Evolutionary conservation across 1,140 invertebrate genomes (phyloP), one percentile per base, ranked within the genome.

Genomic region (Aphaenogaster floridana): DNA sequence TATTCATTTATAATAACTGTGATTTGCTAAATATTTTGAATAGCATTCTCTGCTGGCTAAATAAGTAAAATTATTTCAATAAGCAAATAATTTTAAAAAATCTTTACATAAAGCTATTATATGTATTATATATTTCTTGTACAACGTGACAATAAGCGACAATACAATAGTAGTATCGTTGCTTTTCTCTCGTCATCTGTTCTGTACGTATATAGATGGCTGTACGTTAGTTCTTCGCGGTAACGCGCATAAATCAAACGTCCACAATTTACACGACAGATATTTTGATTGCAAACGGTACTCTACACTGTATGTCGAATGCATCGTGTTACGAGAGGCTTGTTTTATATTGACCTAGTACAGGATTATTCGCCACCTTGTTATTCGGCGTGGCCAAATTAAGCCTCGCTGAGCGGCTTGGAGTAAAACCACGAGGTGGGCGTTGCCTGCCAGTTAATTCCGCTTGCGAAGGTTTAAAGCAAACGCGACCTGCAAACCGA

Each of bases 401-500:
- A 84, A 84, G 80, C 80, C 69, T 76, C 57, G 80, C 59, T 74
- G 80, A 61, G 80, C 80, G 69, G 80, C 80, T 74, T 61, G 80
- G 66, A 6, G 54, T 76, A 84, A 84, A 84, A 84, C 80, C 80
- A 54, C 80, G 48, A 84, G 42, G 54, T 84, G 69, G 80, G 80
- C 80, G 80, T 84, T 84, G 80, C 80, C 80, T 50, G 42, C 69
- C 80, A 39, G 80, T 84, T 84, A 84, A 84, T 84, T 76, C 80
- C 69, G 69, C 80, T 84, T 84, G 80, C 54, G 80, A 84, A 74
- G 80, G 80, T 84, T 84, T 84, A 84, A 84, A 84, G 80, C 80
- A 84, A 84, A 84, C 80, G 80, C 80, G 80, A 84, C 80, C 80
- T 84, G 80, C 80, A 84, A 84, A 84, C 80, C 80, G 42, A 84